These are phyloP conservation scores for Piscicola geometra DNA, from an alignment of 2,888 invertebrate species.

Conservation along the genomic window DNA sequence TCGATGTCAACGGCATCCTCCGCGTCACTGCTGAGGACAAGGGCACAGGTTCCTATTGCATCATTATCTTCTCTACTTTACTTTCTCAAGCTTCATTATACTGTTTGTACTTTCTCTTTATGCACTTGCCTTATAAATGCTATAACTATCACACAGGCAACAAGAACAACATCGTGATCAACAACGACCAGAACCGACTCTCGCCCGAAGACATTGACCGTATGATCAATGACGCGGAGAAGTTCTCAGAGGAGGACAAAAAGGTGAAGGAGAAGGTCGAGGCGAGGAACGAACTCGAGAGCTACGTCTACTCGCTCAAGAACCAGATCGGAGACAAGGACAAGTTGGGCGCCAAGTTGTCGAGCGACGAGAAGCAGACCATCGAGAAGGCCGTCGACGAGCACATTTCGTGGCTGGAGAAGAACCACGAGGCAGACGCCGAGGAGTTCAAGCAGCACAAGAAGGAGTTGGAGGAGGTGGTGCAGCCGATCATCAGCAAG, in stretches of 20 bases:
- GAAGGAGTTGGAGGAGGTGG: conserved; percentile 87
- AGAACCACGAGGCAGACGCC: conserved; percentile 83
- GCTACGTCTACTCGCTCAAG: conserved; percentile 90
- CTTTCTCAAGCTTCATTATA: neutral
- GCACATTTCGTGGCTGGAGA: conserved; percentile 94
- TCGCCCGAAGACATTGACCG: conserved; percentile 97
- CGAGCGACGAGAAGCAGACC: conserved; percentile 83
- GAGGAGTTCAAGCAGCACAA: conserved; percentile 88
- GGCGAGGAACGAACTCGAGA: conserved; percentile 88
- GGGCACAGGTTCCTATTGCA: conserved; percentile 65
- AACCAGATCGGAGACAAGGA: conserved; percentile 94
- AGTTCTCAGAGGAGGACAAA: conserved; percentile 97
- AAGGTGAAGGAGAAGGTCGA: conserved; percentile 77
- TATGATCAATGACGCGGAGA: conserved; percentile 98
- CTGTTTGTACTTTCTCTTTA: neutral
- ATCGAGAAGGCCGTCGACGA: conserved; percentile 92
- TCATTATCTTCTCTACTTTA: neutral
- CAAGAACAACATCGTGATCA: conserved; percentile 96
- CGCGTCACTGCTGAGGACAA: conserved; percentile 90
- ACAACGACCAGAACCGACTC: conserved; percentile 92
- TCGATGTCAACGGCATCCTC: conserved; percentile 59
- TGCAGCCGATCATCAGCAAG: conserved; percentile 89
- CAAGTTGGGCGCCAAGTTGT: conserved; percentile 84
- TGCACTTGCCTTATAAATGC: too few species aligned
- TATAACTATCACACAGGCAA: conserved; percentile 71